Percentiles rank a stretch among this genome's conserved stretches.
These are phyloP conservation scores for Graphium colonna DNA, from an alignment of 2,888 invertebrate species.

Conservation along the genomic window DNA sequence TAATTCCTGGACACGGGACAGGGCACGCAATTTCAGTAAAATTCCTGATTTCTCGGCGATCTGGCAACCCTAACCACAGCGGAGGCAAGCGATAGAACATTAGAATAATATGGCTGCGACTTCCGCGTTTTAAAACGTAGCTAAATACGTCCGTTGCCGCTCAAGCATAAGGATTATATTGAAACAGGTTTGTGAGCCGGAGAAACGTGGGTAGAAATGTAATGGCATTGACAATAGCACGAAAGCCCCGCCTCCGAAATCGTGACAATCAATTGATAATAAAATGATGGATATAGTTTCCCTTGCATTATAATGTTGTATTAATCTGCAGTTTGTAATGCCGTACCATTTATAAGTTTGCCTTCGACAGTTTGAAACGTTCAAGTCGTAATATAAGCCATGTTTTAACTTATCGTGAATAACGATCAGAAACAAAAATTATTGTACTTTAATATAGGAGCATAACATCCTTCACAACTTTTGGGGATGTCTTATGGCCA, in stretches of 20 bases:
- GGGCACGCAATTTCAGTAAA: too few relatives aligned
- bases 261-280: slow-evolving; percentile 30
- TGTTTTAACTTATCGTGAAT: too few relatives aligned
- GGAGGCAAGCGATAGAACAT: slow-evolving; percentile 31
- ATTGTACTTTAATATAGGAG: too few relatives aligned
- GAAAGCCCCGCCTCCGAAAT: slow-evolving; percentile 28
- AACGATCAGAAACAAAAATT: too few relatives aligned
- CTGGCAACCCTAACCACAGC: too few relatives aligned
- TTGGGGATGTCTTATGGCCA: too few relatives aligned
- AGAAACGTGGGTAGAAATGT: slow-evolving; percentile 25
- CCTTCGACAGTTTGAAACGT: neutral
- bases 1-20: too few relatives aligned
- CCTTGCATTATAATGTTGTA: neutral
- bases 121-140: slow-evolving; percentile 31
- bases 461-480: too few relatives aligned
- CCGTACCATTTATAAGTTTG: neutral
- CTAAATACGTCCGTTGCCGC: slow-evolving; percentile 18
- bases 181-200: slow-evolving; percentile 5
- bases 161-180: slow-evolving; percentile 17
- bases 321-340: neutral
- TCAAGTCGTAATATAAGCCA: too few relatives aligned
- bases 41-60: too few relatives aligned
- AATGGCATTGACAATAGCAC: slow-evolving; percentile 30
- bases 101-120: slow-evolving; percentile 50
- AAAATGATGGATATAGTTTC: slow-evolving; percentile 25